Base-by-base conservation (phyloP, 2,797 vertebrate genomes). In the Falco berigora region DNA sequence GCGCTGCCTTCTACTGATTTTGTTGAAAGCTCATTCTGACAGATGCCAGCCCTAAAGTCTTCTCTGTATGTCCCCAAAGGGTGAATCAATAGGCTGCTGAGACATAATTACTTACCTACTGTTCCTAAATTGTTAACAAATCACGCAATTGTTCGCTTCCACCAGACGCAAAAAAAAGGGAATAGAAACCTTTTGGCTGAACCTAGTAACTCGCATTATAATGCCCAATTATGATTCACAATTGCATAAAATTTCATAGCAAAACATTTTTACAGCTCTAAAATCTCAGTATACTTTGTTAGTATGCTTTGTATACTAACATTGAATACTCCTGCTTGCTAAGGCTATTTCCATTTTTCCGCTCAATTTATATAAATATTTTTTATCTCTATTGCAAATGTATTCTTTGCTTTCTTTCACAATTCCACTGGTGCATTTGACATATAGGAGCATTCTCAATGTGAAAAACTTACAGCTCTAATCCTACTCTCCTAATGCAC, bases 1-100 rank as follows among this genome's bases (percentile, higher is more conserved):
- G 40, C 0, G 0, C n/a, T 0, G 0, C 19, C 25, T 71, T 52
- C 72, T 22, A 9, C 44, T 2, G 5, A 15, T 69, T 40, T 52
- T 53, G 2, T 3, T 55, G 72, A 34, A 78, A 81, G 73, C 47
- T 79, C 4, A 0, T 69, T 68, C 62, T 86, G 74, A 50, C 50
- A 94, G 61, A 44, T 55, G 73, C 64, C 42, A 86, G 69, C 27
- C 11, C 22, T 52, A 6, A 64, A 85, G 12, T 69, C 66, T n/a
- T 66, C 85, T 71, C 90, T 7, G 5, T 77, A 0, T 67, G 52
- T 81, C 73, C 69, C 58, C 50, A 72, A 78, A 88, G 77, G 69
- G 77, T 84, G 88, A 93, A 84, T 88, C 90, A 32, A 67, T 68
- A 50, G 86, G 83, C 80, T 94, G 74, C 91, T 92, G 86, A 67